Base-by-base conservation (phyloP, 64 coral and sea anemone genomes). In the Montipora efflorescens region DNA sequence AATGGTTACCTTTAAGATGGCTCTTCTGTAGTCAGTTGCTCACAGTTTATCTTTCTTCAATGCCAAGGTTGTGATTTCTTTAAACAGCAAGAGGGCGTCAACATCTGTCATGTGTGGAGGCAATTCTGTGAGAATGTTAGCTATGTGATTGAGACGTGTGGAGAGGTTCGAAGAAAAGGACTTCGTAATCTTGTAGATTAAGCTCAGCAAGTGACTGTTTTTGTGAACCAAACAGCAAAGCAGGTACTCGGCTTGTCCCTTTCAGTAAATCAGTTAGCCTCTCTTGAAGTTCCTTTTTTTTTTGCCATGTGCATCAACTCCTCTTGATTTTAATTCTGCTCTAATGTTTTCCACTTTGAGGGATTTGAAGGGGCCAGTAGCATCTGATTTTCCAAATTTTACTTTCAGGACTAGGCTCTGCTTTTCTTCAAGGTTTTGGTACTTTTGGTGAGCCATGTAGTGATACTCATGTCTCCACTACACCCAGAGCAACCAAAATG, bases 351-450 rank as follows among this genome's bases (percentile, higher is more conserved):
- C 59, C 11, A 50, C 67, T 72, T 82, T 91, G 5, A 83, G 66
- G 5, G 6, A 21, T 46, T 58, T 23, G 14, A 91, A 91, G 18
- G 89, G 77, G 4, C 64, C 3, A 67, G 48, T 6, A 20, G 47
- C 59, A 57, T 61, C 55, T 48, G 48, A 12, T 51, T 59, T 82
- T 15, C 78, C 61, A 47, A 52, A 49, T 1, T 74, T 36, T 36
- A 47, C 78, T 47, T 59, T 59, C 21, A 91, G 61, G 1, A 82
- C 77, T 18, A 91, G 78, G 7, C 55, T 81, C 18, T 72, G 45
- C 43, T 51, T 91, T 82, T 91, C 89, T 51, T 81, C 47, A 13
- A 91, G 79, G 6, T 0, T 91, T 53, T 22, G 43, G 78, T 91
- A 82, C 20, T 67, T 8, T 2, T n/a, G 59, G 7, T 90, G 19